phyloP scores from a whole-genome alignment of 2,113 vertebrate genomes.

The Bufo gargarizans region DNA sequence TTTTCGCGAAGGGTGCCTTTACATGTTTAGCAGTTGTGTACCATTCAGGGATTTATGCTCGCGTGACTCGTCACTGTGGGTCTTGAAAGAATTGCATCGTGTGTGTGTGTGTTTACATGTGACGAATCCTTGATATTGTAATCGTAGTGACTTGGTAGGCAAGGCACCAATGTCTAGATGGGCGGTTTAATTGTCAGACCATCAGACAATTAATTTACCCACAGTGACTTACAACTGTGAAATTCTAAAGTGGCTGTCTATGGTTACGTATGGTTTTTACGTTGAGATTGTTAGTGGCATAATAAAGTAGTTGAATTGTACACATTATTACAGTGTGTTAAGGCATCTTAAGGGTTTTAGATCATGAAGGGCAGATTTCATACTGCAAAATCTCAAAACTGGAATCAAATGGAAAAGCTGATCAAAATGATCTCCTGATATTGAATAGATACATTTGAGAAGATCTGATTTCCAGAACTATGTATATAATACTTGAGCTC shows the following conservation, averaged over 20 bases:
- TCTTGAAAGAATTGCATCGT: background rate
- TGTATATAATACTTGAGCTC: background rate
- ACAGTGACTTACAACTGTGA: too few species aligned
- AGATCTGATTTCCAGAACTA: background rate
- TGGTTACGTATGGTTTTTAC: too few species aligned
- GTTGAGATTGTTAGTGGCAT: background rate
- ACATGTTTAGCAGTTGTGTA: too few species aligned
- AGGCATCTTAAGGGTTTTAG: background rate
- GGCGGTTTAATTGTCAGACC: too few species aligned
- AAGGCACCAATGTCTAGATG: background rate
- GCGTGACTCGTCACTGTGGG: background rate
- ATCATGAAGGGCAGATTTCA: background rate
- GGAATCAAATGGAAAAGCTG: background rate
- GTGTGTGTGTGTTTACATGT: too few species aligned
- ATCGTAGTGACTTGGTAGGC: background rate
- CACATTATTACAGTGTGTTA: background rate
- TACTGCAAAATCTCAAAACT: background rate
- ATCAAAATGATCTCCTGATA: background rate
- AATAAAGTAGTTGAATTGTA: background rate
- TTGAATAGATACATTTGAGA: background rate
- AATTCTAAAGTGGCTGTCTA: too few species aligned
- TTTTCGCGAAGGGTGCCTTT: background rate
- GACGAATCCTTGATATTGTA: too few species aligned
- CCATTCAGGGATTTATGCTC: background rate
- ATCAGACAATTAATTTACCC: too few species aligned